A percentile compares a stretch with the other conserved stretches of the same genome.
Conservation (phyloP, 2,113 vertebrate species). For the Poecilia latipinna region DNA sequence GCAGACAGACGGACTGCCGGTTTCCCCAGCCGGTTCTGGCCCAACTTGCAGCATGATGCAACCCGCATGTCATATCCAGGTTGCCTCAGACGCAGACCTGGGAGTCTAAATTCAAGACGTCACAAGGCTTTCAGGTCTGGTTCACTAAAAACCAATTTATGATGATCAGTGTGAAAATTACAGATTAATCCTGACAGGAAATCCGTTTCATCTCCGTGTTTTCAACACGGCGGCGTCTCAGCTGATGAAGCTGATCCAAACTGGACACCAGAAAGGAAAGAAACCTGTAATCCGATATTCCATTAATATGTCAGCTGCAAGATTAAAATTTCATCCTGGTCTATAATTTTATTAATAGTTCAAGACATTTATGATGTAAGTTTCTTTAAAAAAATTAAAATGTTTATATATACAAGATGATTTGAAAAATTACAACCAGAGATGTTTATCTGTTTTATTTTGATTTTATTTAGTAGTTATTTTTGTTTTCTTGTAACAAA, state of each 20-base stretch:
- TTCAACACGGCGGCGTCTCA: no score
- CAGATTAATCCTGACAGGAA: neutral
- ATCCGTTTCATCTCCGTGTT: neutral
- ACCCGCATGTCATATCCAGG: conserved; percentile 20
- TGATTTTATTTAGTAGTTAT: no score
- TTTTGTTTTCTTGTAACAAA: no score
- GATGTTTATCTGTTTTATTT: no score
- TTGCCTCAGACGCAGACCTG: conserved; percentile 14
- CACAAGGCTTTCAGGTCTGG: neutral
- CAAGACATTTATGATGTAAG: no score
- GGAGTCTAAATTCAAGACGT: conserved; percentile 7
- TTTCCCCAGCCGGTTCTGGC: neutral
- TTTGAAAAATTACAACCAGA: no score
- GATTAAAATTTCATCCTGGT: neutral
- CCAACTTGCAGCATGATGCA: neutral
- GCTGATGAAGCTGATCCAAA: neutral
- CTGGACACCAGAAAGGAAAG: neutral
- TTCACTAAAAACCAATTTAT: neutral
- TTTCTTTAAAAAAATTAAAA: no score
- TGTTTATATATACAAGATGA: no score
- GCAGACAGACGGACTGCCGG: neutral
- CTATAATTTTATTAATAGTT: neutral
- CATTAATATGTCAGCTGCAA: neutral
- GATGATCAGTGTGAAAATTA: neutral
- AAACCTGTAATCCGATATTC: neutral